phyloP scores from a whole-genome alignment of 2,113 vertebrate species.

The Cyprinodon tularosa region DNA sequence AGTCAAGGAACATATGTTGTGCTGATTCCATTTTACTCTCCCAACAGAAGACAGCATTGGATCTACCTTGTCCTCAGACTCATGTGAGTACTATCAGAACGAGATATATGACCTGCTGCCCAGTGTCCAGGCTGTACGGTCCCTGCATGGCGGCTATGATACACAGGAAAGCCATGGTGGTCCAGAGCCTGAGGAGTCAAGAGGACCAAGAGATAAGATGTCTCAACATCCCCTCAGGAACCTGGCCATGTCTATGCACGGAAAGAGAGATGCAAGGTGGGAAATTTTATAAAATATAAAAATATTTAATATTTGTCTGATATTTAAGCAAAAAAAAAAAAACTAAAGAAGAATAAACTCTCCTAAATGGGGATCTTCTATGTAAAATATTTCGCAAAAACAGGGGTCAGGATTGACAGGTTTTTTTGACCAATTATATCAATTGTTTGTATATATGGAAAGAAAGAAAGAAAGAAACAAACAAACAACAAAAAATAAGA shows the following conservation, averaged over 20 bases:
- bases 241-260: conserved; percentile 66
- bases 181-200: neutral
- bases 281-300: neutral
- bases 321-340: neutral
- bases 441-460: too few species aligned
- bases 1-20: neutral
- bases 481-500: neutral
- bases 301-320: neutral
- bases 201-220: conserved; percentile 44
- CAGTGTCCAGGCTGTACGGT: conserved; percentile 57
- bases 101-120: conserved; percentile 74
- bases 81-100: conserved; percentile 66
- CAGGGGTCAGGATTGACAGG: too few species aligned
- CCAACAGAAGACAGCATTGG: conserved; percentile 63
- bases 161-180: conserved; percentile 4
- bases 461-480: too few species aligned
- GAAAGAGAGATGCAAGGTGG: conserved; percentile 72
- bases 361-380: neutral
- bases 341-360: neutral
- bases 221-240: conserved; percentile 58
- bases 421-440: too few species aligned
- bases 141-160: conserved; percentile 15
- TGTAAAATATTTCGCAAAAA: neutral
- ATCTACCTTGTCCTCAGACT: conserved; percentile 59
- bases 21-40: neutral